Base-by-base conservation (phyloP, 1,140 invertebrate genomes). In the Pseudomyrmex cubaensis region DNA sequence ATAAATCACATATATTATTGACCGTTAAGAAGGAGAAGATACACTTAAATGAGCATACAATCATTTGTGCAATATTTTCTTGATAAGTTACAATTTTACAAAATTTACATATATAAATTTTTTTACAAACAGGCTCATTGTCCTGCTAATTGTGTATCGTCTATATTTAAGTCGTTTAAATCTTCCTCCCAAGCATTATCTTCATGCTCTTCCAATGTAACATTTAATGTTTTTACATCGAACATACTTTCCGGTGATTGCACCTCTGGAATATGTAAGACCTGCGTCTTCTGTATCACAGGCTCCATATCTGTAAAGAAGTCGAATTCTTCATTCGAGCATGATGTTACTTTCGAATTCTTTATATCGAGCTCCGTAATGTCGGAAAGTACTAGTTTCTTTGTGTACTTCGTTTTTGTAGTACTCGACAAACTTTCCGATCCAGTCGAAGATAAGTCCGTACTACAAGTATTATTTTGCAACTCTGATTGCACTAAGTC, bases 251-350 rank as follows among this genome's bases (percentile, higher is more conserved):
- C 91, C 5, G 82, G 63, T 62, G 83, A 84, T 10, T 90, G 82
- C 4, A 90, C 15, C 56, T 93, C 89, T 48, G 77, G 80, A n/a
- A 95, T 86, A 61, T 93, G 94, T 0, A 94, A 80, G 35, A 95
- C 91, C 57, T 95, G 95, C 10, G 96, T 95, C 86, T 96, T 96
- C 64, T 97, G 95, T 87, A 98, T 97, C 5, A 97, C 95, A 7
- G 97, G 97, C 87, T 96, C 96, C 97, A 98, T 98, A 90, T 97
- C 97, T 70, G 96, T 96, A 89, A 98, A 98, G 86, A 97, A 97
- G 90, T 98, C 96, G 88, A 94, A 92, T 20, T 95, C 93, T 3
- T 90, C 87, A 69, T 94, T 93, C 50, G 94, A 94, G 9, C 88
- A 87, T 63, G 90, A 85, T 46, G 93, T 93, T 15, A 93, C 89